phyloP scores from a whole-genome alignment of 2,888 invertebrate species.

The Mellilla xanthometata region DNA sequence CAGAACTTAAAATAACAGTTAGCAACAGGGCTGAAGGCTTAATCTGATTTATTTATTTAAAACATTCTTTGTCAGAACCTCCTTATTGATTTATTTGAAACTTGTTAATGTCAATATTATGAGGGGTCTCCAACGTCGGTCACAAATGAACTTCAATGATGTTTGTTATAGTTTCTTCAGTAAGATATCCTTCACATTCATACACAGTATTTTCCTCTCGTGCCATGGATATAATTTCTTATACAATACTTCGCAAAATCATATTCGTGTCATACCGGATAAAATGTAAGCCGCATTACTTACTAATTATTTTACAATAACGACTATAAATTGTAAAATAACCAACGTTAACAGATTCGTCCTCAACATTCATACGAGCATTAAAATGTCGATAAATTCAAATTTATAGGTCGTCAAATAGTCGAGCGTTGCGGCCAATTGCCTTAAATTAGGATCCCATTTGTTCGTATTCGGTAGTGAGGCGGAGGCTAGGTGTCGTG shows the following conservation, averaged over 20 bases:
- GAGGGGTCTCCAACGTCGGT: slow-evolving; percentile 17
- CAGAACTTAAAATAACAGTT: no score
- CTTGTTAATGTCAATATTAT: slow-evolving; percentile 31
- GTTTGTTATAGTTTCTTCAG: slow-evolving; percentile 8
- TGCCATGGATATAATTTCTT: slow-evolving; percentile 25
- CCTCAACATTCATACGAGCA: slow-evolving; percentile 40
- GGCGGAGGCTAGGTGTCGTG: slow-evolving; percentile 43
- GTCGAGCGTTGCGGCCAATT: slow-evolving; percentile 55
- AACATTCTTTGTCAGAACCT: neutral
- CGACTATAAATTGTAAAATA: slow-evolving; percentile 23
- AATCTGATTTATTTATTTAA: slow-evolving; percentile 1
- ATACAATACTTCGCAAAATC: slow-evolving; percentile 11
- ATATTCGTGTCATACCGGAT: slow-evolving; percentile 20
- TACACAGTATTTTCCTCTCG: slow-evolving; percentile 9
- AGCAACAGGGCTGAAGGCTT: no score
- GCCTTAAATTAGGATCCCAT: slow-evolving; percentile 69
- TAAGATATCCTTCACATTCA: slow-evolving; percentile 7
- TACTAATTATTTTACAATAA: slow-evolving; percentile 9
- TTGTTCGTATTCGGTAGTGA: slow-evolving; percentile 57
- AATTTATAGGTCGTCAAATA: slow-evolving; percentile 43
- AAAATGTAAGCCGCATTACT: slow-evolving; percentile 32
- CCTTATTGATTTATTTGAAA: slow-evolving; percentile 4
- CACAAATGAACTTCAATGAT: slow-evolving; percentile 19
- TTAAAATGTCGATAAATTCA: slow-evolving; percentile 41
- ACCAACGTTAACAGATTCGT: slow-evolving; percentile 33